phyloP scores from a whole-genome alignment of 2,113 vertebrate genomes.

The Mesembrinibis cayennensis region DNA sequence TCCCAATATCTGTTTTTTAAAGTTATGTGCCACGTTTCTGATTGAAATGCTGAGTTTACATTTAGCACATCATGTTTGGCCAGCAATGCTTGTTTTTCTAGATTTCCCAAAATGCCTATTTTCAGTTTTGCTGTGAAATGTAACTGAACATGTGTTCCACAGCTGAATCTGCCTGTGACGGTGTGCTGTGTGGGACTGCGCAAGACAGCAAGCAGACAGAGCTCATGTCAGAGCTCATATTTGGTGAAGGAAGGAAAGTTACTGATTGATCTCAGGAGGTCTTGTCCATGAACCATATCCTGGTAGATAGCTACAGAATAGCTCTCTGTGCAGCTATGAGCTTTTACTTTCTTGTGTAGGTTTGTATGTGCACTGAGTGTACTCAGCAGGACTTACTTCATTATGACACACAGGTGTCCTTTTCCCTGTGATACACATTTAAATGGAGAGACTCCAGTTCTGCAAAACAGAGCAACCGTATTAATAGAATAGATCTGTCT shows the following conservation, averaged over 20 bases:
- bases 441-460: neutral
- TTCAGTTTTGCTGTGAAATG: neutral
- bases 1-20: neutral
- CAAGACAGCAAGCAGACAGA: neutral
- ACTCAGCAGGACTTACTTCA: neutral
- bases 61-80: neutral
- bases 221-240: accelerated
- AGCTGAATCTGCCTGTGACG: neutral
- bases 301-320: neutral
- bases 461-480: neutral
- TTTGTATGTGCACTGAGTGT: accelerated
- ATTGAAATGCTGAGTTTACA: neutral
- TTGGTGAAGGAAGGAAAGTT: neutral
- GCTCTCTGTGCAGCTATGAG: neutral
- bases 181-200: neutral
- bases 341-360: neutral
- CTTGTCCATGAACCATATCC: neutral
- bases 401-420: neutral
- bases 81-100: neutral
- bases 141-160: neutral
- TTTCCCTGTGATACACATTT: neutral
- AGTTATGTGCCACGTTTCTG: neutral
- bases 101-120: neutral
- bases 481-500: neutral
- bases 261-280: neutral